Evolutionary conservation across 2,113 vertebrate species (phyloP), one percentile per base, ranked within the genome.

Genomic region (Oncorhynchus clarkii): DNA sequence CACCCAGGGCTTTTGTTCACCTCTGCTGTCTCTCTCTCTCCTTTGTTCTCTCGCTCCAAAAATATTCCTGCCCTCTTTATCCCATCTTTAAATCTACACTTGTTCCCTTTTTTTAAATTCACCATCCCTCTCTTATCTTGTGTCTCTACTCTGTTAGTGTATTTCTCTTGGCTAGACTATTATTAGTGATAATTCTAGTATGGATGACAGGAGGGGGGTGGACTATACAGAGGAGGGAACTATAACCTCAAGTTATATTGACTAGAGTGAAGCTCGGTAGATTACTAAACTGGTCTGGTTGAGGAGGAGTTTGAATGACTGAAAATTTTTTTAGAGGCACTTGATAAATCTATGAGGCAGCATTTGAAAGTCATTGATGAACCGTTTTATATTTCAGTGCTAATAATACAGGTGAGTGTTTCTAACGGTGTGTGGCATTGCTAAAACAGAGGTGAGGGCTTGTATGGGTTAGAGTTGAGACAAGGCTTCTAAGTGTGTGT

Each of bases 401-500:
- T 22, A 22, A 62, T 24, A 22, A 24, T 62, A 22, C 54, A 22
- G 59, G 20, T 9, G 18, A 16, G 5, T 4, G n/a, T 22, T 62
- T 54, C 51, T 2, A 54, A 18, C 3, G 1, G 16, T 16, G 4
- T 51, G 49, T 18, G 51, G n/a, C 20, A 1, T 24, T 62, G 4
- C 51, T 24, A 62, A 45, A 24, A 62, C n/a, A 62, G 59, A 62
- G 59, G 6, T 62, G 6, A 62, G 20, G 18, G n/a, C 59, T 62
- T 13, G 59, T 8, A 22, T 62, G 59, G 29, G 66, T 3, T 12
- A 39, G 31, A 68, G 66, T 34, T 31, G 22, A 66, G 24, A 54
- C 59, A 70, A 80, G 78, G 82, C 79, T 57, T 69, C 74, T 79
- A 54, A 54, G 51, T 54, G 51, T 54, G 51, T 79, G 77, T 85